Conservation (phyloP, 2,113 vertebrate genomes). For the western clawed frog (Xenopus tropicalis) region UCB_Xtro_10.0 CM004448.2:16943501-16944000, state of each 20-base stretch:
- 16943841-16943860: slow-evolving; percentile 76
- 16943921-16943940: slow-evolving; percentile 91
- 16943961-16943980: slow-evolving; percentile 79
- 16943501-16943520: slow-evolving; percentile 73
- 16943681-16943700: slow-evolving; percentile 74
- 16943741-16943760: slow-evolving; percentile 91
- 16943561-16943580: slow-evolving; percentile 63
- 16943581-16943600: slow-evolving; percentile 72
- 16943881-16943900: slow-evolving; percentile 89
- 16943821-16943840: slow-evolving; percentile 58
- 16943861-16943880: slow-evolving; percentile 71
- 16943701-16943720: slow-evolving; percentile 74
- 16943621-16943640: slow-evolving; percentile 65
- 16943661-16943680: slow-evolving; percentile 71
- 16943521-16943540: slow-evolving; percentile 68
- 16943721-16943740: slow-evolving; percentile 87
- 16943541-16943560: slow-evolving; percentile 65
- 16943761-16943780: slow-evolving; percentile 95
- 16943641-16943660: slow-evolving; percentile 69
- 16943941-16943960: slow-evolving; percentile 90
- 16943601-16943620: slow-evolving; percentile 70
- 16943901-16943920: slow-evolving; percentile 90
- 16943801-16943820: slow-evolving; percentile 71
- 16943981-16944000: slow-evolving; percentile 71
- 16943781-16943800: slow-evolving; percentile 68